Base-by-base conservation (phyloP, 1,140 invertebrate genomes). In the Caenorhabditis inopinata region DNA sequence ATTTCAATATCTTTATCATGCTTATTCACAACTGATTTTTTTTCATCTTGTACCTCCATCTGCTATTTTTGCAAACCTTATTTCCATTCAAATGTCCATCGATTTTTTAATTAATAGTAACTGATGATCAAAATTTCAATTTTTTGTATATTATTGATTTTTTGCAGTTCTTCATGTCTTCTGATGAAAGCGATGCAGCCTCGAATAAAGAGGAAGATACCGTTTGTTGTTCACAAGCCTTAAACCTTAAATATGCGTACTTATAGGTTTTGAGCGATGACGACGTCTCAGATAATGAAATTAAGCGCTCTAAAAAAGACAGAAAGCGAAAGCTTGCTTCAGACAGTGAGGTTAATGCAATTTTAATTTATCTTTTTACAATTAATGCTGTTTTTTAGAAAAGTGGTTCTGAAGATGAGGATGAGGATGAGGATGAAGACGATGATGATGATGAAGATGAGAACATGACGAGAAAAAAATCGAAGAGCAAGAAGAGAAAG, bases 381-480 rank as follows among this genome's bases (percentile, higher is more conserved):
- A 32, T 68, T 9, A 6, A 2, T n/a, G 21, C 23, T 12, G 5
- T n/a, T 62, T 78, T 58, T 38, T 29, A 78, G 76, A 49, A 62
- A 29, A 62, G 42, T 27, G 76, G 6, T 7, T 78, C 76, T 6
- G 76, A 51, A 25, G 58, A 51, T 42, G 76, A 58, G 6, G 76
- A 77, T n/a, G n/a, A n/a, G 12, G 77, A 79, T 25, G 78, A 74
- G 16, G 78, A 73, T n/a, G 62, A 79, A 1, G 21, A 48, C 23
- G 53, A 48, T 4, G 68, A 49, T 12, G 83, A 84, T 11, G 84
- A 81, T 6, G 81, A 84, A 6, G 85, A 82, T 49, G 84, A 87
- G 16, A 85, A 83, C 18, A 76, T 25, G 74, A 82, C n/a, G 25
- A 80, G 14, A 18, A 84, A 46, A 48, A 84, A 29, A 76, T 51